Conservation (phyloP, 2,797 vertebrate species). For the Sebastes ruberrimus region DNA sequence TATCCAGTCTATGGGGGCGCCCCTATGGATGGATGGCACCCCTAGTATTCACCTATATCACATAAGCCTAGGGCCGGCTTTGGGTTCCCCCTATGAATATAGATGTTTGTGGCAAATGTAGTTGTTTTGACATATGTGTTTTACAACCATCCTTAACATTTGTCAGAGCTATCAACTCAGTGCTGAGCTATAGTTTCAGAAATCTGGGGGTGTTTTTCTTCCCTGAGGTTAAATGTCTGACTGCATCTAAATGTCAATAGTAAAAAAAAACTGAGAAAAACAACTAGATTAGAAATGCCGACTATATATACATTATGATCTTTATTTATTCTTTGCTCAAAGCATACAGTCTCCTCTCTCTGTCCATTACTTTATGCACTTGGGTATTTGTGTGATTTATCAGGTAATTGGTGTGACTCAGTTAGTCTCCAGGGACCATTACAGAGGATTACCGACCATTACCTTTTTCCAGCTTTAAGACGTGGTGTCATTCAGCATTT, state of each 20-base stretch:
- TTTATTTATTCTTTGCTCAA: conserved; percentile 4
- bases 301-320: conserved; percentile 4
- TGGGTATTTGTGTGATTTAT: conserved; percentile 47
- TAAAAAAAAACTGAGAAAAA: conserved; percentile 9
- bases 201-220: conserved; percentile 6
- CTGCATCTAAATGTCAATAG: conserved; percentile 31
- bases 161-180: not conserved
- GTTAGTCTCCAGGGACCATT: conserved; percentile 38
- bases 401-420: conserved; percentile 38
- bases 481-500: conserved; percentile 53
- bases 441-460: conserved; percentile 57
- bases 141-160: not conserved
- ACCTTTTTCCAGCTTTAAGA: conserved; percentile 46
- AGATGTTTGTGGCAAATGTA: conserved; percentile 10
- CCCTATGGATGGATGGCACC: too few species aligned
- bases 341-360: not conserved
- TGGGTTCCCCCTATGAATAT: not conserved
- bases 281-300: conserved; percentile 15
- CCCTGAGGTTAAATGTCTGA: conserved; percentile 21
- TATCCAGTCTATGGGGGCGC: too few species aligned
- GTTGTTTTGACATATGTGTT: conserved; percentile 3
- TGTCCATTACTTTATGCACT: conserved; percentile 6
- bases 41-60: too few species aligned
- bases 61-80: too few species aligned
- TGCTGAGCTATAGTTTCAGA: not conserved